Evolutionary conservation across 2,797 vertebrate genomes (phyloP), one percentile per base, ranked within the genome.

Genomic region (Phataginus tricuspis): DNA sequence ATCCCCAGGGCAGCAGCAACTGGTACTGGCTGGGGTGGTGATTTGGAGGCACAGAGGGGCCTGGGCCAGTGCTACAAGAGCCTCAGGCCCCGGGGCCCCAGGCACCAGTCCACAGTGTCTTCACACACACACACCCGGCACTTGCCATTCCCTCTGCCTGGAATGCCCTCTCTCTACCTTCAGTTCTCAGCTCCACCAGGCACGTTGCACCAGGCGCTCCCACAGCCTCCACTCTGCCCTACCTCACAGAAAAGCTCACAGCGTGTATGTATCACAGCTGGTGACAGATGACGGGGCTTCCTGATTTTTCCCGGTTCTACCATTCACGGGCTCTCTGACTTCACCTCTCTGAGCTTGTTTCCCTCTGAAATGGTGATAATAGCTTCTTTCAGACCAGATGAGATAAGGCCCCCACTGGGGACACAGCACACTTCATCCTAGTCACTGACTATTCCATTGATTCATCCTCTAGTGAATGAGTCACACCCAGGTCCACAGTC

Each of bases 361-460:
- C 80, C 29, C 82, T 79, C 55, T 37, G 10, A 64, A 72, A 79
- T 27, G 11, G 64, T 42, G 39, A 80, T 5, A 25, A 7, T 18
- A 64, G 31, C 34, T 18, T 13, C 39, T 7, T 14, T 45, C 84
- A 63, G 42, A 71, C 37, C 16, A 53, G 34, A 61, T 2, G 45
- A 42, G 49, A 88, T 14, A 12, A 42, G 66, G n/a, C 37, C 27
- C 57, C 15, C 2, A 1, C 21, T 6, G 1, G 6, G 29, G 37
- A 63, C 31, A 59, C 5, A 7, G 10, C 49, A 23, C 4, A 13
- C n/a, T 6, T 53, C 71, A 64, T 18, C 34, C 14, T 1, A 23
- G 0, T 25, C 34, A 27, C 2, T 64, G 55, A 45, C 3, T 0
- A 39, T 14, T 2, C 25, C 42, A 42, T 0, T 55, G 0, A 69